Conservation (phyloP, 2,888 invertebrate genomes). For the Tetramorium bicarinatum region DNA sequence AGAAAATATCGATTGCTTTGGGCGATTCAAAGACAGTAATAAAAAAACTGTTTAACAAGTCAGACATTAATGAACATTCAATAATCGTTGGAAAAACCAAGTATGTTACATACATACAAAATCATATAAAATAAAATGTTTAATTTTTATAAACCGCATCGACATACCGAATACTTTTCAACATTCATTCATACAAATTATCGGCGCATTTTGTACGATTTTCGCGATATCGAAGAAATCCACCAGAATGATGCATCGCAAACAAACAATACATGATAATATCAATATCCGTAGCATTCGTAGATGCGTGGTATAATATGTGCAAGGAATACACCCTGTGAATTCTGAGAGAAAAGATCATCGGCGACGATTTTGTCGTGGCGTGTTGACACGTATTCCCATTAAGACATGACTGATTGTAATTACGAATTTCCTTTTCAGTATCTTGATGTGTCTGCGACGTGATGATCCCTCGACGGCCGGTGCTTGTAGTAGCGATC, state of each 20-base stretch:
- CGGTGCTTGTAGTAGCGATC: constrained; percentile 85
- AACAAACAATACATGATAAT: background rate
- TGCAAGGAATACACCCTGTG: constrained; percentile 17
- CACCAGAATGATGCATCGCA: background rate
- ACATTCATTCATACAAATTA: constrained; percentile 34
- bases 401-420: constrained; percentile 66
- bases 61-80: background rate
- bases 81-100: background rate
- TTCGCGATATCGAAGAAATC: background rate
- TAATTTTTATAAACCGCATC: constrained; percentile 13
- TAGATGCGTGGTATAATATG: constrained; percentile 38
- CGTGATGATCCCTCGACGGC: constrained; percentile 84
- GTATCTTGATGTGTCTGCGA: constrained; percentile 83
- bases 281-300: background rate
- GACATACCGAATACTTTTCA: background rate
- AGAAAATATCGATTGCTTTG: background rate
- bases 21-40: background rate
- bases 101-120: background rate
- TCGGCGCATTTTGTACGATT: background rate
- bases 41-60: background rate
- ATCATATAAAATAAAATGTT: constrained; percentile 2
- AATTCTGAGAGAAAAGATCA: background rate
- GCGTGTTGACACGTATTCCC: constrained; percentile 63
- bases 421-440: constrained; percentile 76
- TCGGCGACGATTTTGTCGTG: background rate